These are phyloP conservation scores for Scalopus aquaticus DNA, from an alignment of 2,113 vertebrate species.

Conservation along the genomic window DNA sequence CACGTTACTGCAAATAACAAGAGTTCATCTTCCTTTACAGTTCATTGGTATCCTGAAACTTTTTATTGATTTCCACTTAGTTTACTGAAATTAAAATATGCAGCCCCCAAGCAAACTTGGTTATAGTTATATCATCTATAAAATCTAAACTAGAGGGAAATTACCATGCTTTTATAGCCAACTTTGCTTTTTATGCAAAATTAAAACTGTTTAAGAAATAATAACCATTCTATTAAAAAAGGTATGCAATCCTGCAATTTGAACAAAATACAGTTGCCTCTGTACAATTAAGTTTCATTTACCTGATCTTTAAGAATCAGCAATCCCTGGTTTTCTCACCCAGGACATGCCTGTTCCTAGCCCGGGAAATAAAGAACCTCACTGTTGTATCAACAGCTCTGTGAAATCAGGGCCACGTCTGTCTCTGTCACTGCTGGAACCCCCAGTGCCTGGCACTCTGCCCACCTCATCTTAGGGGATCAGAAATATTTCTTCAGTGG, in stretches of 20 bases:
- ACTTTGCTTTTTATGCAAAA: not conserved
- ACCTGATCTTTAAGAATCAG: not conserved
- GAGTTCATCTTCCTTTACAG: not conserved
- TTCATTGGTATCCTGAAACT: not conserved
- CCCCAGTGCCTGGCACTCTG: not conserved
- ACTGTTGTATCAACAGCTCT: not conserved
- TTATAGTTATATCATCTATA: not conserved
- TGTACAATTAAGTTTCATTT: not conserved
- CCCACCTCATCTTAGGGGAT: not conserved
- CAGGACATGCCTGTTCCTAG: not conserved
- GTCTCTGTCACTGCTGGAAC: not conserved
- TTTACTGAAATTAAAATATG: not conserved
- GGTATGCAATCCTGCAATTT: not conserved
- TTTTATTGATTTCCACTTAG: not conserved
- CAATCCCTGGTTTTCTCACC: not conserved
- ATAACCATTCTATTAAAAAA: not conserved
- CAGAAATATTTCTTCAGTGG: not conserved
- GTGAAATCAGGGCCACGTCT: not conserved
- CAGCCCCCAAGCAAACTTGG: not conserved
- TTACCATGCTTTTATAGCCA: not conserved
- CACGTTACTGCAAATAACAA: not conserved
- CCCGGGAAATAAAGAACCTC: not conserved
- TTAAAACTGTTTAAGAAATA: slow-evolving; percentile 36
- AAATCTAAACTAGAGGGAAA: not conserved
- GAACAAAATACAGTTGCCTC: slow-evolving; percentile 22